Evolutionary conservation across 2,113 vertebrate genomes (phyloP).

Genomic region (Nycticryphes semicollaris): DNA sequence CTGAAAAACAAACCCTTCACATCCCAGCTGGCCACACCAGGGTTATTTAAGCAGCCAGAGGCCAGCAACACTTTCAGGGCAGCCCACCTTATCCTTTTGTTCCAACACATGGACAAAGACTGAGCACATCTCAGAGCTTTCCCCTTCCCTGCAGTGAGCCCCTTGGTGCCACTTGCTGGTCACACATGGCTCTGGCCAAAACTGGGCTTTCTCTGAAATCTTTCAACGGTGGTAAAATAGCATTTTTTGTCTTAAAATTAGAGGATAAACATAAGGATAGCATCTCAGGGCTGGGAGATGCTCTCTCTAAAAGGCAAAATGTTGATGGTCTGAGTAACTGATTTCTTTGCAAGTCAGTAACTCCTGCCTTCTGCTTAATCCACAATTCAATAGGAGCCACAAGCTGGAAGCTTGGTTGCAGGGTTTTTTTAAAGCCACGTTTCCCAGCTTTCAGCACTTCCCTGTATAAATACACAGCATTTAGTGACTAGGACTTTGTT

Average conservation of each 20-base stretch:
- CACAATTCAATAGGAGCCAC: neutral
- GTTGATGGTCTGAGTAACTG: neutral
- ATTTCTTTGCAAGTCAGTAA: neutral
- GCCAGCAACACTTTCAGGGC: neutral
- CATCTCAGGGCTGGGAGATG: neutral
- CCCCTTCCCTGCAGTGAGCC: neutral
- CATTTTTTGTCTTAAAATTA: neutral
- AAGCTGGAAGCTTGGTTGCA: neutral
- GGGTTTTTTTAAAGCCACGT: neutral
- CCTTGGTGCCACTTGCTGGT: accelerated
- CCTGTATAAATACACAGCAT: neutral
- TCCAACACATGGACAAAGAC: neutral
- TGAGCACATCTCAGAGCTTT: neutral
- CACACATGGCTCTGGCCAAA: neutral
- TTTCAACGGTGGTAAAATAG: neutral
- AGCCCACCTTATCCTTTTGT: neutral
- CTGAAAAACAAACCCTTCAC: neutral
- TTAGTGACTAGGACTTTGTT: neutral
- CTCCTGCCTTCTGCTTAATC: neutral
- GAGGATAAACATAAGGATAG: neutral
- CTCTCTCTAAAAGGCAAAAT: neutral
- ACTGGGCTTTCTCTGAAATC: neutral
- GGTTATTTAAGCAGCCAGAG: neutral
- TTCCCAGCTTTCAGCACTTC: neutral
- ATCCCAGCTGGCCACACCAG: neutral